These are phyloP conservation scores for Drosophila atripex DNA, from an alignment of 2,888 invertebrate species.

Conservation along the genomic window DNA sequence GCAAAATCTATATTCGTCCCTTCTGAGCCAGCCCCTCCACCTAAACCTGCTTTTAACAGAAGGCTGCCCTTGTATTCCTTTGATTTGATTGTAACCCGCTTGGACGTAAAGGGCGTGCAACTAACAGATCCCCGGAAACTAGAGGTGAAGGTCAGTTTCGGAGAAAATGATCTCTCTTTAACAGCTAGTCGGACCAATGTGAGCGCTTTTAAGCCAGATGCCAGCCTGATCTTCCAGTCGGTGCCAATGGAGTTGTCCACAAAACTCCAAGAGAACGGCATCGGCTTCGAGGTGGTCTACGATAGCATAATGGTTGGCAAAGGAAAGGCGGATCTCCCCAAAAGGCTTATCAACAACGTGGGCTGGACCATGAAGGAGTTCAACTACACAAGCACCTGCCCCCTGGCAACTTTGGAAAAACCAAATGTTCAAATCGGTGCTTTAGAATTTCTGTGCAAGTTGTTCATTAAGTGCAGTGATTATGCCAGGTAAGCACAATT, in stretches of 20 bases:
- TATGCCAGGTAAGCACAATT: conserved; percentile 14
- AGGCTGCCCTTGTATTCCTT: conserved; percentile 19
- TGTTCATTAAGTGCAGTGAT: conserved; percentile 26
- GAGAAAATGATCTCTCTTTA: conserved; percentile 3
- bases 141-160: conserved; percentile 11
- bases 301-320: neutral
- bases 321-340: conserved; percentile 2
- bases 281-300: conserved; percentile 18
- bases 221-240: conserved; percentile 13
- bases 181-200: conserved; percentile 9
- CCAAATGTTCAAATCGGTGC: neutral
- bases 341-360: neutral
- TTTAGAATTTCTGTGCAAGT: conserved; percentile 28
- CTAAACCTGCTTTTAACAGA: conserved; percentile 5
- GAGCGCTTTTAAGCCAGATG: conserved; percentile 16
- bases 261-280: conserved; percentile 1
- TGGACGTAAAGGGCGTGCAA: conserved; percentile 2
- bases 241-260: conserved; percentile 6
- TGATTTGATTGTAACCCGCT: conserved; percentile 16
- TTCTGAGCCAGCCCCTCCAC: neutral
- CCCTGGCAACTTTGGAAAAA: neutral
- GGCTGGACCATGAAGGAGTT: conserved; percentile 18
- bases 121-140: conserved; percentile 19
- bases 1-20: neutral
- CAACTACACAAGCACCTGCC: conserved; percentile 20